A percentile compares a stretch with the other conserved stretches of the same genome.
Evolutionary conservation across 2,888 invertebrate genomes (phyloP).

Genomic region (Dioctria rufipes): DNA sequence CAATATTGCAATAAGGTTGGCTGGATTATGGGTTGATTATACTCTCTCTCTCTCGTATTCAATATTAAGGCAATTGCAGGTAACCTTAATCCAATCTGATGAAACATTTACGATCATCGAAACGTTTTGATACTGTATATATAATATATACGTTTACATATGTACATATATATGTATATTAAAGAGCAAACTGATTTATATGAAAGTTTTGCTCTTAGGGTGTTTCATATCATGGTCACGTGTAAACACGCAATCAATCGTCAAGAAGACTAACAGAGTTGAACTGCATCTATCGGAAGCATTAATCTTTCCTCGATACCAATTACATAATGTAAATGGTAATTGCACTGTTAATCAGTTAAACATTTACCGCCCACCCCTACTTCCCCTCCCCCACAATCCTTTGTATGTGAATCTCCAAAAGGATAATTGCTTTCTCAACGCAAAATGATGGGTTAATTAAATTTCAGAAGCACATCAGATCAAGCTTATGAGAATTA

Average conservation of each 20-base stretch:
- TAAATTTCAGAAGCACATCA: slow-evolving; percentile 22
- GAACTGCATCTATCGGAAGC: slow-evolving; percentile 43
- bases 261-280: slow-evolving; percentile 24
- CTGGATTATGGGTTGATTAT: too few relatives aligned
- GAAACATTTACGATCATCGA: too few relatives aligned
- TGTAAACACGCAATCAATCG: slow-evolving; percentile 49
- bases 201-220: slow-evolving; percentile 22
- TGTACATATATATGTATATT: too few relatives aligned
- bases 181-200: neutral
- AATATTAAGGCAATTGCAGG: too few relatives aligned
- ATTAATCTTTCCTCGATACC: slow-evolving; percentile 34
- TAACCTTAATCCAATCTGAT: too few relatives aligned
- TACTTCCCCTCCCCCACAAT: too few relatives aligned
- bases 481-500: too few relatives aligned
- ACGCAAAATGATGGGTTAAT: slow-evolving; percentile 42
- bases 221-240: slow-evolving; percentile 37
- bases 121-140: too few relatives aligned
- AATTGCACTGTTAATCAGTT: slow-evolving; percentile 51
- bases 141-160: too few relatives aligned
- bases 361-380: slow-evolving; percentile 26
- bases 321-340: slow-evolving; percentile 52
- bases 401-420: slow-evolving; percentile 5
- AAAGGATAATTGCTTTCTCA: slow-evolving; percentile 38
- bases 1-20: too few relatives aligned
- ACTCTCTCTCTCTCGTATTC: too few relatives aligned